A percentile compares a stretch with the other conserved stretches of the same genome.
Conservation (phyloP, 2,888 invertebrate species). For the Cyrtodaria siliqua region DNA sequence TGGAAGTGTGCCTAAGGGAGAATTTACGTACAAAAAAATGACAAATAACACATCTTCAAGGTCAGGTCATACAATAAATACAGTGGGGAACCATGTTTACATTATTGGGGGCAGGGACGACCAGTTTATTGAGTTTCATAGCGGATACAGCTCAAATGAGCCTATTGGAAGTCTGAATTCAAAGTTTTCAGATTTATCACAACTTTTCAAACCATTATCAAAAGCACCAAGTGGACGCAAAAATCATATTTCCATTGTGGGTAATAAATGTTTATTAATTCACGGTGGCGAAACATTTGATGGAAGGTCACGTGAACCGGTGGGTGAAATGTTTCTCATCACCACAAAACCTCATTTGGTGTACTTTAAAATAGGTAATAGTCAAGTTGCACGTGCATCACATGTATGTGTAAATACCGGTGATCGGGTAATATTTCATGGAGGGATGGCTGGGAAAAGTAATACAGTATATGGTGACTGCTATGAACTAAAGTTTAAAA, state of each 20-base stretch:
- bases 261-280: conserved; percentile 74
- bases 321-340: conserved; percentile 82
- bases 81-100: conserved; percentile 73
- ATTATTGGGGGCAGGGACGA: conserved; percentile 84
- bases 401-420: conserved; percentile 77
- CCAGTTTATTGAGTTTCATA: conserved; percentile 77
- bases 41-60: conserved; percentile 77
- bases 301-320: conserved; percentile 81
- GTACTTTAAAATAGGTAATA: conserved; percentile 75
- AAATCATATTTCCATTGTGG: conserved; percentile 79
- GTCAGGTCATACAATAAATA: conserved; percentile 82
- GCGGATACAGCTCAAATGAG: conserved; percentile 48
- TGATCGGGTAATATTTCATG: conserved; percentile 80
- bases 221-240: conserved; percentile 83
- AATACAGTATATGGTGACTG: conserved; percentile 71
- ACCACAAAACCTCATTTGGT: conserved; percentile 64
- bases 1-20: conserved; percentile 71
- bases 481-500: conserved; percentile 43
- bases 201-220: conserved; percentile 64
- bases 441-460: conserved; percentile 76
- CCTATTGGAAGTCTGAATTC: conserved; percentile 36
- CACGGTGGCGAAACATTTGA: conserved; percentile 86
- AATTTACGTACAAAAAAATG: conserved; percentile 76
- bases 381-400: conserved; percentile 76
- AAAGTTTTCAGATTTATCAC: conserved; percentile 54